These are phyloP conservation scores for Poecilia wingei DNA, from an alignment of 2,797 vertebrate species.

Conservation along the genomic window DNA sequence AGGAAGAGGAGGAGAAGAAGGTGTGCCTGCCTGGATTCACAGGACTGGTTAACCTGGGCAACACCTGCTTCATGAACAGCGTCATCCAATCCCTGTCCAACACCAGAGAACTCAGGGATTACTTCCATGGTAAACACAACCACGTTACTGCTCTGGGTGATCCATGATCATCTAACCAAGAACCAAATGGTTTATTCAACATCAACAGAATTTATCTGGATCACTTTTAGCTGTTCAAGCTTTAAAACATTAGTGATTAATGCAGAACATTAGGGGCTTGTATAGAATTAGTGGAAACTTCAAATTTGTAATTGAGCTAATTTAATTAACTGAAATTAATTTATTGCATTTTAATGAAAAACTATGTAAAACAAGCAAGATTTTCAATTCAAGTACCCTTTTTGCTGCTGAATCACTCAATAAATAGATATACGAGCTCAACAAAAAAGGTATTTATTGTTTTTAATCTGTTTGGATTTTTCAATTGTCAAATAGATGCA, in stretches of 20 bases:
- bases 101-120: conserved; percentile 96
- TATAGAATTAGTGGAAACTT: not conserved
- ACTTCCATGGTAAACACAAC: conserved; percentile 89
- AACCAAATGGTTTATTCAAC: conserved; percentile 10
- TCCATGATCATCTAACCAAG: not conserved
- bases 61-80: conserved; percentile 99
- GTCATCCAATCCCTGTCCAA: conserved; percentile 98
- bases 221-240: conserved; percentile 3
- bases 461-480: no score
- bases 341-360: no score
- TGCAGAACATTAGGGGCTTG: not conserved
- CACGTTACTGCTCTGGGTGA: not conserved
- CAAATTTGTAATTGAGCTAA: no score
- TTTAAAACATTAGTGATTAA: conserved; percentile 6
- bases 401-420: no score
- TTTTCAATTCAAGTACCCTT: no score
- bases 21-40: conserved; percentile 97
- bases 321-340: no score
- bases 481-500: not conserved
- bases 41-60: conserved; percentile 95
- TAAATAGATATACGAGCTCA: no score
- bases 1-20: conserved; percentile 96
- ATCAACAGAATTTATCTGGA: not conserved
- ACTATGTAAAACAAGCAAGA: no score
- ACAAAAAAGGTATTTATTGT: no score